phyloP scores from a whole-genome alignment of 1,140 invertebrate species.

The Drosophila rhopaloa region DNA sequence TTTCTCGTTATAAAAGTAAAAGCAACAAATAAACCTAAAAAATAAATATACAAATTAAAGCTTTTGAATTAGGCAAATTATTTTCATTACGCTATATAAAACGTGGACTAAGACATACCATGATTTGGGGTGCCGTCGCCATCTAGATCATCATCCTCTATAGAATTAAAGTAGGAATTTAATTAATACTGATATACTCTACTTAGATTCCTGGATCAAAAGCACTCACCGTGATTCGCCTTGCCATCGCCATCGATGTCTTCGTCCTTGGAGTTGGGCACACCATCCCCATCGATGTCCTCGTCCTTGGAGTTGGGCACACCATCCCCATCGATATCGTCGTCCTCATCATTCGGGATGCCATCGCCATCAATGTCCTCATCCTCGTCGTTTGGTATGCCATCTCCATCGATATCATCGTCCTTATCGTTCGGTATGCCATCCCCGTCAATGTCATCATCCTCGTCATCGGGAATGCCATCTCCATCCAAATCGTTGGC shows the following conservation, averaged over 20 bases:
- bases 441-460: constrained; percentile 84
- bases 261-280: constrained; percentile 74
- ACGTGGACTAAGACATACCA: constrained; percentile 24
- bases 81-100: not conserved
- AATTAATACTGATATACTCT: too few relatives aligned
- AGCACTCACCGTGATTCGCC: constrained; percentile 53
- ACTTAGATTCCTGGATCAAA: too few relatives aligned
- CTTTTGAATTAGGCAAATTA: not conserved
- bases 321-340: constrained; percentile 83
- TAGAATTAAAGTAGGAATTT: not conserved
- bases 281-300: constrained; percentile 85
- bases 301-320: constrained; percentile 80
- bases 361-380: constrained; percentile 85
- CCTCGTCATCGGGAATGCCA: constrained; percentile 82
- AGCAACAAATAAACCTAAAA: not conserved
- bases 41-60: not conserved
- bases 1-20: not conserved
- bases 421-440: constrained; percentile 80
- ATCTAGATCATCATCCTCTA: constrained; percentile 78
- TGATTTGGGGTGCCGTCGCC: constrained; percentile 75
- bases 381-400: constrained; percentile 80
- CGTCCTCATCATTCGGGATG: constrained; percentile 79
- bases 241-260: constrained; percentile 81
- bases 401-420: constrained; percentile 79
- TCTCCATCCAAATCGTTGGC: constrained; percentile 81